Conservation (phyloP, 2,113 vertebrate genomes). For the Etheostoma spectabile region DNA sequence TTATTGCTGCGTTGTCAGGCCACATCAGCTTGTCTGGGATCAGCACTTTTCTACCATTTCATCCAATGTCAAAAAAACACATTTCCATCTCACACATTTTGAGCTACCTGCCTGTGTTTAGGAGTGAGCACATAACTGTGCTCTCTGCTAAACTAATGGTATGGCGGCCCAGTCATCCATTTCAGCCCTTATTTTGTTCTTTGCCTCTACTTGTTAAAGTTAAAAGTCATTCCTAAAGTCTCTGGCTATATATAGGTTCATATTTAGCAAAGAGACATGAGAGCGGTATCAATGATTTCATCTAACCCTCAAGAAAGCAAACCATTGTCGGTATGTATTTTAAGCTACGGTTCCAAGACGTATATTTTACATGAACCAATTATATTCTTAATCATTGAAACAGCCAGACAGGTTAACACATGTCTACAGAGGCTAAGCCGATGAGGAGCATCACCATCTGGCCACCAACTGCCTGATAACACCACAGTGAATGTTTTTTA, state of each 20-base stretch:
- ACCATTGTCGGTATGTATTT: neutral
- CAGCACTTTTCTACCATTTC: slow-evolving; percentile 68
- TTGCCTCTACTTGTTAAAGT: neutral
- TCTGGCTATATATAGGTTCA: neutral
- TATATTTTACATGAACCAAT: neutral
- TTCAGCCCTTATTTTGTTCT: neutral
- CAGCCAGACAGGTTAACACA: neutral
- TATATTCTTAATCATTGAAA: neutral
- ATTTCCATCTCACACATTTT: slow-evolving; percentile 26
- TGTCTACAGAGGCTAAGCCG: slow-evolving; percentile 7
- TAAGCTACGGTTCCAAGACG: neutral
- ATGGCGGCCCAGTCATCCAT: neutral
- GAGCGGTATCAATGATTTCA: neutral
- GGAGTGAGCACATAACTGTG: neutral
- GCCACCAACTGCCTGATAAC: slow-evolving; percentile 14
- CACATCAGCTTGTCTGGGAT: slow-evolving; percentile 38
- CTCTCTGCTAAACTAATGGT: slow-evolving; percentile 22
- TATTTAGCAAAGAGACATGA: neutral
- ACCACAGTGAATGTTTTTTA: neutral
- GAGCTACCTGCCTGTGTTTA: slow-evolving; percentile 36
- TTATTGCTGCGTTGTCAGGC: slow-evolving; percentile 63
- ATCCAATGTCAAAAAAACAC: slow-evolving; percentile 30
- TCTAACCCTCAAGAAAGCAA: neutral
- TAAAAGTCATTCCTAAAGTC: no score
- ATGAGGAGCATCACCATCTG: slow-evolving; percentile 14